Evolutionary conservation across 2,113 vertebrate genomes (phyloP), one percentile per base, ranked within the genome.

Genomic region (Nycticorax nycticorax): DNA sequence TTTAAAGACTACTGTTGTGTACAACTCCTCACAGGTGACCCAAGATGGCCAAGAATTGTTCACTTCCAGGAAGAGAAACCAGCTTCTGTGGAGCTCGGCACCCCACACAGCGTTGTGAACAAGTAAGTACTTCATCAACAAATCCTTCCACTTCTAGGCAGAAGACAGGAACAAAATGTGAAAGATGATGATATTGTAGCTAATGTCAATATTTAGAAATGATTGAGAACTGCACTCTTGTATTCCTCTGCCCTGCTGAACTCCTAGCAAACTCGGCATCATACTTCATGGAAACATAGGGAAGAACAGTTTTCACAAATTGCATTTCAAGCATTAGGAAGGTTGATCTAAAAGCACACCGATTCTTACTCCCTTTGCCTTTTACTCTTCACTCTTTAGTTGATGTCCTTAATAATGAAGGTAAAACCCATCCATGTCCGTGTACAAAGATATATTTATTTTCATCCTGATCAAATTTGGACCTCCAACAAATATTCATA

Each of bases 211-310:
- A 75, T 57, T 83, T 48, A 56, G 30, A 80, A 89, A 76, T 52
- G 0, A 35, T 4, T 83, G 39, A 83, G 23, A 35, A 39, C 4
- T 20, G 8, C 10, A 12, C 19, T 92, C 14, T 43, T 88, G 19
- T 28, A 35, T 66, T 69, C 10, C 37, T 80, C 27, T 79, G 39
- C 37, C 10, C 14, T 33, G 23, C 7, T 73, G 55, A 77, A 79
- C 30, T 72, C 14, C 20, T 48, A 27, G 20, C 3, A 86, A 73
- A 84, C 5, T 39, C 0, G 0, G 17, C 5, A 28, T 73, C 3
- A 0, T 33, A 23, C 14, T 76, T 88, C 39, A 9, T 8, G 24
- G 56, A 82, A 76, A 87, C 5, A 50, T 2, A n/a, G 2, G 3
- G 5, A 41, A 12, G 32, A 90, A 63, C 1, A 28, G 2, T 57